Percentiles rank a stretch among this genome's conserved stretches.
These are phyloP conservation scores for Dromaius novaehollandiae DNA, from an alignment of 2,113 vertebrate species.

Conservation along the genomic window DNA sequence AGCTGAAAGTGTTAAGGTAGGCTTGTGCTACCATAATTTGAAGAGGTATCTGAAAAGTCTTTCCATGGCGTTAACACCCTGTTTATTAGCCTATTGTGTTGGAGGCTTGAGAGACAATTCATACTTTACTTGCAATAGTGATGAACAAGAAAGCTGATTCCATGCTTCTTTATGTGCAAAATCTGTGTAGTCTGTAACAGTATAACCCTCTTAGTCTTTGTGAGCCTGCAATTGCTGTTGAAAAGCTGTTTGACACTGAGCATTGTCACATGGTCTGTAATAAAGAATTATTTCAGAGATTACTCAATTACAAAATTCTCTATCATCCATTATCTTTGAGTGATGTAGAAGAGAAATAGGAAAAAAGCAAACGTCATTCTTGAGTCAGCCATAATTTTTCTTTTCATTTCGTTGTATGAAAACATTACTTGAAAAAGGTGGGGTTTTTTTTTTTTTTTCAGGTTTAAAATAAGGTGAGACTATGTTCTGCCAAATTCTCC, in stretches of 20 bases:
- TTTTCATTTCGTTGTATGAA: neutral
- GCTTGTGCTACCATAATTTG: neutral
- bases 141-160: neutral
- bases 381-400: neutral
- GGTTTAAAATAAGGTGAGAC: neutral
- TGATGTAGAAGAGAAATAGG: neutral
- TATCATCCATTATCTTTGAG: neutral
- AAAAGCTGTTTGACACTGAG: neutral
- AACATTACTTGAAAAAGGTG: neutral
- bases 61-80: neutral
- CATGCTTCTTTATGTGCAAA: neutral
- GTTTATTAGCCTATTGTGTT: neutral
- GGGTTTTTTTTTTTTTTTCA: neutral
- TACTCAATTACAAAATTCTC: neutral
- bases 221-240: neutral
- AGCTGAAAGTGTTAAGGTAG: neutral
- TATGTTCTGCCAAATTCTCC: neutral
- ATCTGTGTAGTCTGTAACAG: neutral
- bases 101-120: no score
- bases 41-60: neutral
- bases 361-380: neutral
- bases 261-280: neutral
- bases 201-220: neutral
- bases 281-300: neutral
- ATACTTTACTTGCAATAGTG: neutral